Percentiles rank a stretch among this genome's conserved stretches.
These are phyloP conservation scores for Pomacea maculata DNA, from an alignment of 1,140 invertebrate species.

Conservation along the genomic window DNA sequence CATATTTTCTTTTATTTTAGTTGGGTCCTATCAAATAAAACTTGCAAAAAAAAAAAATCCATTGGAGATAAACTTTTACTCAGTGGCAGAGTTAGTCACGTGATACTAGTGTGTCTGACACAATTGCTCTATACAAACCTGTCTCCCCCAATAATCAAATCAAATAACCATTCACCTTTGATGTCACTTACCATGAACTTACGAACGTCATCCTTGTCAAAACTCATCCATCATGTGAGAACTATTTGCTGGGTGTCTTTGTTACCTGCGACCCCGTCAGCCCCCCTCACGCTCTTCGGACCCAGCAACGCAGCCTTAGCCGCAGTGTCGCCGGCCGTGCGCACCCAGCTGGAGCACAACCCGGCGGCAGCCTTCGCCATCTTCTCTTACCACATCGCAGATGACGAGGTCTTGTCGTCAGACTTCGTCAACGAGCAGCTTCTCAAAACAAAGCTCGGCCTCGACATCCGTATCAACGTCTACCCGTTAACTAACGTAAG, in stretches of 20 bases:
- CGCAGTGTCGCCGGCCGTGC: conserved; percentile 71
- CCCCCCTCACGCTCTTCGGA: conserved; percentile 82
- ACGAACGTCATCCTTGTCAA: too few relatives aligned
- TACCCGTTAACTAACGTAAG: conserved; percentile 28
- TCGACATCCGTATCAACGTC: conserved; percentile 72
- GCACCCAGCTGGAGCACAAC: conserved; percentile 71
- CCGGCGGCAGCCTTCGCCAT: conserved; percentile 68
- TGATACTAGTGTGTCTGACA: too few relatives aligned
- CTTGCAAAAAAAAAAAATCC: too few relatives aligned
- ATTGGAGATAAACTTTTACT: too few relatives aligned
- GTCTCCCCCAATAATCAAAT: too few relatives aligned
- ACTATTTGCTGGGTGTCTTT: too few relatives aligned
- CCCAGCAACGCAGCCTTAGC: conserved; percentile 83
- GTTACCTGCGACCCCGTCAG: conserved; percentile 18
- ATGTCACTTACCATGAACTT: too few relatives aligned
- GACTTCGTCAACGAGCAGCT: conserved; percentile 65
- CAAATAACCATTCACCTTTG: too few relatives aligned
- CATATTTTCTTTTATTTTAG: not conserved
- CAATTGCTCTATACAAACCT: too few relatives aligned
- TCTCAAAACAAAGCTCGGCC: conserved; percentile 76
- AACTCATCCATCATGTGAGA: too few relatives aligned
- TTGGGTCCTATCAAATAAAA: too few relatives aligned
- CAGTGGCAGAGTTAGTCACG: too few relatives aligned
- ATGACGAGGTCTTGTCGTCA: conserved; percentile 19
- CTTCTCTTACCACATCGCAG: conserved; percentile 23